Conservation (phyloP, 2,113 vertebrate genomes). For the Melospiza melodia region DNA sequence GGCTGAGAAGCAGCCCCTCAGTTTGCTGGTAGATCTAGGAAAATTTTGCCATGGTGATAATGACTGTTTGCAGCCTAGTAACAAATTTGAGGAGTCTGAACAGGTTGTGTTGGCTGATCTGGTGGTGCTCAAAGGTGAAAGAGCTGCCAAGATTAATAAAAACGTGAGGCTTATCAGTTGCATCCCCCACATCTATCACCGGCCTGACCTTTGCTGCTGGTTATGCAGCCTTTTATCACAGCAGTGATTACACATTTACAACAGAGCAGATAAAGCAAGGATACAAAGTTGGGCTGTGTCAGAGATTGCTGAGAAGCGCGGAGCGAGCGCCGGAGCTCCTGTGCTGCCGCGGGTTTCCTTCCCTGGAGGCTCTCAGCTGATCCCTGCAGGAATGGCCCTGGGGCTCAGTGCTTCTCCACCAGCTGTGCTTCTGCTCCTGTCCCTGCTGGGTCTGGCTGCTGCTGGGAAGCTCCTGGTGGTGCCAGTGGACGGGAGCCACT, state of each 20-base stretch:
- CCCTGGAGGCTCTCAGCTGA: neutral
- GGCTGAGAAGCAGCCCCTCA: rapidly evolving
- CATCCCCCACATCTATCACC: no score
- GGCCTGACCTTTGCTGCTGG: neutral
- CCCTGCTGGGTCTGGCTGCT: neutral
- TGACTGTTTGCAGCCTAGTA: rapidly evolving
- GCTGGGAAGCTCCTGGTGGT: neutral
- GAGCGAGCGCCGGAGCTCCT: rapidly evolving
- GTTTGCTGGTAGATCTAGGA: neutral
- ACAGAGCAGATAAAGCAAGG: neutral
- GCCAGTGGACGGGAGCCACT: neutral
- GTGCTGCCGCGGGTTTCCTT: rapidly evolving
- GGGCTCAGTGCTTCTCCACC: neutral
- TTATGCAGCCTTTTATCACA: neutral
- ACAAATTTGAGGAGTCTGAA: rapidly evolving
- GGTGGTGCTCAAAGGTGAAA: no score
- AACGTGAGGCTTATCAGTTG: rapidly evolving
- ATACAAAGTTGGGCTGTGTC: neutral
- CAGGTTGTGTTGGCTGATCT: no score
- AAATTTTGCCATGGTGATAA: no score
- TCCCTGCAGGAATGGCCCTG: neutral
- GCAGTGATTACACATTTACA: neutral
- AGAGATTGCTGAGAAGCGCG: rapidly evolving
- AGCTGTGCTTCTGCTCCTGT: neutral
- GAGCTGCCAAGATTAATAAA: no score